These are phyloP conservation scores for Drepana falcataria DNA, from an alignment of 2,888 invertebrate species.

Conservation along the genomic window DNA sequence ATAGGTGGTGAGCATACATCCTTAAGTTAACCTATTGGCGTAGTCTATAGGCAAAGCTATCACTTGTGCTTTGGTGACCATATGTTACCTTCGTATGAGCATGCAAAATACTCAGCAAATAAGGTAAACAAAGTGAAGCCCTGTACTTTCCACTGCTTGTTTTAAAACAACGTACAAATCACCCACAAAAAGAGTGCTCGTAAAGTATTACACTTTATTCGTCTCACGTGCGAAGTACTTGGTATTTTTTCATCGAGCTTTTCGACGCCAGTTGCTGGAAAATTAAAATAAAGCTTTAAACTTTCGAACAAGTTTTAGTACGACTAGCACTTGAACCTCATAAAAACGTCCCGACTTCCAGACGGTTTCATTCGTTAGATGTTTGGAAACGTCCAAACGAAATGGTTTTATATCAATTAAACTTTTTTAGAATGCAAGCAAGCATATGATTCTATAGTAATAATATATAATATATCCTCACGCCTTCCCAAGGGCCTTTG, in stretches of 20 bases:
- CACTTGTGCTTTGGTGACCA: too few species aligned
- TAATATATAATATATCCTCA: too few species aligned
- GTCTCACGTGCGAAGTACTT: conserved; percentile 54
- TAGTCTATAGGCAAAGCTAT: too few species aligned
- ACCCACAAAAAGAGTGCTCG: conserved; percentile 28
- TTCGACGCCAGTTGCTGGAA: conserved; percentile 43
- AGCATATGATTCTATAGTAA: too few species aligned
- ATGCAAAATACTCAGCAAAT: too few species aligned
- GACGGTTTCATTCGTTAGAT: conserved; percentile 50
- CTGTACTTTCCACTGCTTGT: not conserved
- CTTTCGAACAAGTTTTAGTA: conserved; percentile 63
- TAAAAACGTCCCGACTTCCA: conserved; percentile 62
- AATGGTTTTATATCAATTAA: too few species aligned
- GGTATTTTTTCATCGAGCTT: conserved; percentile 47
- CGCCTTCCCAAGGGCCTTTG: too few species aligned
- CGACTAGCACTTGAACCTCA: conserved; percentile 50
- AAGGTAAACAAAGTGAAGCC: not conserved
- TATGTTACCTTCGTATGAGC: too few species aligned
- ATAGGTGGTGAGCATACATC: too few species aligned
- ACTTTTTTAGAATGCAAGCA: too few species aligned
- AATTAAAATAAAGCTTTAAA: conserved; percentile 75
- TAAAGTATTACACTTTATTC: conserved; percentile 57
- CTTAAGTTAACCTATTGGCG: too few species aligned
- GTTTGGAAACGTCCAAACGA: conserved; percentile 20
- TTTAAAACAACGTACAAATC: conserved; percentile 22